A percentile compares a stretch with the other conserved stretches of the same genome.
Evolutionary conservation across 2,113 vertebrate species (phyloP).

Genomic region (Xenopus laevis): DNA sequence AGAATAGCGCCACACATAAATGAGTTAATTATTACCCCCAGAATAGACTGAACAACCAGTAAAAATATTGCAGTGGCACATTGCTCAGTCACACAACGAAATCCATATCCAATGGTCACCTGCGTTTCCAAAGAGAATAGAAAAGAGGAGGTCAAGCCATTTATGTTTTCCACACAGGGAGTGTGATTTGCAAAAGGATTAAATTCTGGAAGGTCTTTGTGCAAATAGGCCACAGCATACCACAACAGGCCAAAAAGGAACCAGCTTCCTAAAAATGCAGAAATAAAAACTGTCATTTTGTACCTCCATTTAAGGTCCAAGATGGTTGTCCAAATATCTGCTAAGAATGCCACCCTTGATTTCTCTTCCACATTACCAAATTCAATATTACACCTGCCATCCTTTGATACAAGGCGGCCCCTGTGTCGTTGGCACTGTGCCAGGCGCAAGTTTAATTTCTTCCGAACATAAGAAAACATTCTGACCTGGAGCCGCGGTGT

Average conservation of each 20-base stretch:
- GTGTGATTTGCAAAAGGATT: constrained; percentile 68
- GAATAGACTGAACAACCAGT: constrained; percentile 79
- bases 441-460: constrained; percentile 61
- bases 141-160: constrained; percentile 82
- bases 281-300: constrained; percentile 84
- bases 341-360: constrained; percentile 77
- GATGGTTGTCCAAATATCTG: constrained; percentile 93
- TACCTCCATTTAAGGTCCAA: constrained; percentile 90
- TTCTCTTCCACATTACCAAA: constrained; percentile 82
- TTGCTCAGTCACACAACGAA: constrained; percentile 75
- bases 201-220: constrained; percentile 87
- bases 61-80: constrained; percentile 84
- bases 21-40: constrained; percentile 87
- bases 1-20: constrained; percentile 92
- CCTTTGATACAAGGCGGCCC: constrained; percentile 84
- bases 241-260: constrained; percentile 93
- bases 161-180: constrained; percentile 79
- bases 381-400: constrained; percentile 95
- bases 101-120: constrained; percentile 90
- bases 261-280: constrained; percentile 88
- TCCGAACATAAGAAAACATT: constrained; percentile 76
- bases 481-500: constrained; percentile 45
- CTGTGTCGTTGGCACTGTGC: constrained; percentile 57
- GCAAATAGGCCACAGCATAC: constrained; percentile 81
- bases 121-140: constrained; percentile 95